Percentiles rank a stretch among this genome's conserved stretches.
Evolutionary conservation across 2,797 vertebrate species (phyloP).

Genomic region (Bradypus variegatus): DNA sequence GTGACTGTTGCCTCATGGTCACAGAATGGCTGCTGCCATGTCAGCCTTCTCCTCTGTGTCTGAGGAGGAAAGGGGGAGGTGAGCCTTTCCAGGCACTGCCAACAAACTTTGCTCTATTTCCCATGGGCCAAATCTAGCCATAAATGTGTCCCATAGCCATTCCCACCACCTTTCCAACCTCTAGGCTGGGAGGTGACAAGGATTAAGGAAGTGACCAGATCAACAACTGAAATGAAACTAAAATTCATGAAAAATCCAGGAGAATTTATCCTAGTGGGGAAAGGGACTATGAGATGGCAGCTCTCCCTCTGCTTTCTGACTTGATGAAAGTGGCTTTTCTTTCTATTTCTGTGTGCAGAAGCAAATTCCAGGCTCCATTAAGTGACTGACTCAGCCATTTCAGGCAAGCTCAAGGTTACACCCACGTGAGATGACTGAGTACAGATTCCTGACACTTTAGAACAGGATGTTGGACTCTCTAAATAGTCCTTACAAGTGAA

Average conservation of each 20-base stretch:
- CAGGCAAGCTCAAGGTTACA: background rate
- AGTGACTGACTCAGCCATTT: background rate
- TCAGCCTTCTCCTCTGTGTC: background rate
- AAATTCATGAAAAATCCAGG: background rate
- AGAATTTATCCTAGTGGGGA: background rate
- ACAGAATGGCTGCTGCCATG: background rate
- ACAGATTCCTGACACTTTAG: background rate
- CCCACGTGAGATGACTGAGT: background rate
- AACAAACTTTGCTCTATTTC: background rate
- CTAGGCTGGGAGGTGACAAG: background rate
- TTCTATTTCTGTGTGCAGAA: background rate
- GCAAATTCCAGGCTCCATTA: background rate
- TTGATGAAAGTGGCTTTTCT: background rate
- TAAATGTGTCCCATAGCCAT: background rate
- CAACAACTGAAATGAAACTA: background rate
- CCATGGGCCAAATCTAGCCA: background rate
- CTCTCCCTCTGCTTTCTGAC: background rate
- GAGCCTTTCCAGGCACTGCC: background rate
- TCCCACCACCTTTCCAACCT: background rate
- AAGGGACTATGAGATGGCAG: no score
- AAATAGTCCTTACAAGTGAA: background rate
- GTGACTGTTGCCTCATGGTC: background rate
- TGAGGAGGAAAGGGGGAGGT: background rate
- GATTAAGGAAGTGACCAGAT: background rate
- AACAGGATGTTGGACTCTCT: background rate